Conservation (phyloP, 2,113 vertebrate genomes). For the Heterocephalus glaber region DNA sequence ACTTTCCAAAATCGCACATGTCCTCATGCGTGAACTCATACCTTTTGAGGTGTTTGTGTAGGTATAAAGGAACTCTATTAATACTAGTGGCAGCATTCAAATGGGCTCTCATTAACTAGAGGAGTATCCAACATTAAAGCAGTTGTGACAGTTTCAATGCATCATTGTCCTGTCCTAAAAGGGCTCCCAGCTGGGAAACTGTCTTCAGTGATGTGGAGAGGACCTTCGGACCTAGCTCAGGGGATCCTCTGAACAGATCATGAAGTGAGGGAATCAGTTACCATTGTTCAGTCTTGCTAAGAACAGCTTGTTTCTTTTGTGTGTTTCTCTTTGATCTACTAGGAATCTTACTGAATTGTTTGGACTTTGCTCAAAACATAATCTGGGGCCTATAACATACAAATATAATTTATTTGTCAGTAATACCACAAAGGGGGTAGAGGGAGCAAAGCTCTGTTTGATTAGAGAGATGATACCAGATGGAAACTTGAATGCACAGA, state of each 20-base stretch:
- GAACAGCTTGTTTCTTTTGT: not conserved
- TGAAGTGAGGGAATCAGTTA: not conserved
- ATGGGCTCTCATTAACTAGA: not conserved
- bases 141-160: not conserved
- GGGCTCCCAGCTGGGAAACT: not conserved
- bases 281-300: not conserved
- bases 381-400: not conserved
- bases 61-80: not conserved
- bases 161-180: too few relatives aligned
- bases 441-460: not conserved
- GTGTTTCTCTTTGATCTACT: not conserved
- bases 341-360: not conserved
- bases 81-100: accelerated
- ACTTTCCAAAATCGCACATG: not conserved
- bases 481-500: not conserved
- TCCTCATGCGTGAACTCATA: not conserved
- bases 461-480: not conserved
- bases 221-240: not conserved
- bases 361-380: not conserved
- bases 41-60: not conserved
- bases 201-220: not conserved
- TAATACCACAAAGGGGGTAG: not conserved
- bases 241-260: not conserved
- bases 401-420: not conserved
- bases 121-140: not conserved